Percentiles rank a stretch among this genome's conserved stretches.
Conservation (phyloP, 2,888 invertebrate genomes). For the Philereme vetulata region DNA sequence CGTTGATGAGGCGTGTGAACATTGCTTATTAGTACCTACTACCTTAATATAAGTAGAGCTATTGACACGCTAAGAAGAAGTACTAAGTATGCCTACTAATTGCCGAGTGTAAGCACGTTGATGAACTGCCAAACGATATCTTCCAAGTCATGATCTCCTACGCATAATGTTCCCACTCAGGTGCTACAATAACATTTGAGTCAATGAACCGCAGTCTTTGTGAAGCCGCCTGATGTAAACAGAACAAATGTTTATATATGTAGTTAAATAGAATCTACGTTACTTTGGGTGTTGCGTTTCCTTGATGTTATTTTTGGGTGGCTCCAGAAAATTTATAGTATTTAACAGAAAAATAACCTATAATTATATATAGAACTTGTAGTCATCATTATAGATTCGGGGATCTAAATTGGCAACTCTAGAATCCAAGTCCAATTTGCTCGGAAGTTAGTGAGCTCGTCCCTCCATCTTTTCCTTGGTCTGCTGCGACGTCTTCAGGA, state of each 20-base stretch:
- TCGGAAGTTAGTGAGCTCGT: too few species aligned
- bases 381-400: too few species aligned
- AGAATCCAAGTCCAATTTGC: too few species aligned
- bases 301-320: slow-evolving; percentile 32
- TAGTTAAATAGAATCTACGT: slow-evolving; percentile 39
- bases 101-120: not conserved
- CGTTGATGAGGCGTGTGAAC: too few species aligned
- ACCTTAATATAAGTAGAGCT: too few species aligned
- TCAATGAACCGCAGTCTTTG: slow-evolving; percentile 76
- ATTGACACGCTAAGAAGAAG: too few species aligned
- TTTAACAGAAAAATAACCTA: not conserved
- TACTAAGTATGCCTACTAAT: too few species aligned
- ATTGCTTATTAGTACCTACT: too few species aligned
- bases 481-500: too few species aligned
- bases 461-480: too few species aligned
- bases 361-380: too few species aligned
- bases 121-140: slow-evolving; percentile 4
- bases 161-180: slow-evolving; percentile 20
- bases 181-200: slow-evolving; percentile 73
- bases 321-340: slow-evolving; percentile 18
- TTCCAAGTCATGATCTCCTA: slow-evolving; percentile 10
- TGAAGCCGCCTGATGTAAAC: slow-evolving; percentile 62
- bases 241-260: slow-evolving; percentile 49
- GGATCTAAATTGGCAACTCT: too few species aligned
- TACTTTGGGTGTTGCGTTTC: slow-evolving; percentile 34